phyloP scores from a whole-genome alignment of 1,140 invertebrate species.

The Drosophila erecta region DNA sequence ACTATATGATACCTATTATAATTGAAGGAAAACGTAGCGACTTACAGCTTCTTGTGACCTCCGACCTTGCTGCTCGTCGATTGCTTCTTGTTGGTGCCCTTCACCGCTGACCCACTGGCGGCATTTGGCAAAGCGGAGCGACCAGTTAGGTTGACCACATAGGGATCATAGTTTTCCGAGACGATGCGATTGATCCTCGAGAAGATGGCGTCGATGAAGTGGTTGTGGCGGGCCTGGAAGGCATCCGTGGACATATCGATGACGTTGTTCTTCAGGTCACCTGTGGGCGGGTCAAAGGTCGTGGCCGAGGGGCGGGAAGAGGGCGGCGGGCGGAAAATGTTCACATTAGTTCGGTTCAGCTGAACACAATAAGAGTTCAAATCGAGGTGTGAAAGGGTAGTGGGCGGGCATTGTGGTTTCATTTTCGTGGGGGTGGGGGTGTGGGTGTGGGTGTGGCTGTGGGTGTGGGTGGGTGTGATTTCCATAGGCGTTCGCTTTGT shows the following conservation, averaged over 20 bases:
- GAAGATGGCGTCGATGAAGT: constrained; percentile 92
- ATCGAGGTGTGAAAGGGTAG: constrained; percentile 8
- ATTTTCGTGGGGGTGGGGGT: constrained; percentile 8
- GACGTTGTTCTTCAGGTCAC: constrained; percentile 83
- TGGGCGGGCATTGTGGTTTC: constrained; percentile 34
- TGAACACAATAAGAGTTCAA: constrained; percentile 39
- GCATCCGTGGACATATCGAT: constrained; percentile 83
- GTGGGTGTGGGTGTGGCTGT: constrained; percentile 10
- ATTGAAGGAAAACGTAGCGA: not conserved
- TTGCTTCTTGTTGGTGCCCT: constrained; percentile 42
- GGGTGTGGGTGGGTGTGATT: constrained; percentile 33
- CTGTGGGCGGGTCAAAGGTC: constrained; percentile 46
- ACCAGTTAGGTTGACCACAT: constrained; percentile 90
- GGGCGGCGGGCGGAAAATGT: constrained; percentile 23
- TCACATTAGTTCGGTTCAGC: constrained; percentile 46
- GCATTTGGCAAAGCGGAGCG: constrained; percentile 80
- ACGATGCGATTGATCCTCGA: constrained; percentile 91
- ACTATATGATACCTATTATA: not conserved
- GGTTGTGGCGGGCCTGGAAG: constrained; percentile 87
- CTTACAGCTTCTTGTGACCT: constrained; percentile 80
- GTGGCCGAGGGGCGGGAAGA: not conserved
- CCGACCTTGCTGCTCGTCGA: constrained; percentile 36
- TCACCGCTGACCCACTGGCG: constrained; percentile 18
- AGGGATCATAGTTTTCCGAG: constrained; percentile 91
- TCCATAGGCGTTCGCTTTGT: constrained; percentile 57